phyloP scores from a whole-genome alignment of 2,113 vertebrate genomes.

The Eulacestoma nigropectus region DNA sequence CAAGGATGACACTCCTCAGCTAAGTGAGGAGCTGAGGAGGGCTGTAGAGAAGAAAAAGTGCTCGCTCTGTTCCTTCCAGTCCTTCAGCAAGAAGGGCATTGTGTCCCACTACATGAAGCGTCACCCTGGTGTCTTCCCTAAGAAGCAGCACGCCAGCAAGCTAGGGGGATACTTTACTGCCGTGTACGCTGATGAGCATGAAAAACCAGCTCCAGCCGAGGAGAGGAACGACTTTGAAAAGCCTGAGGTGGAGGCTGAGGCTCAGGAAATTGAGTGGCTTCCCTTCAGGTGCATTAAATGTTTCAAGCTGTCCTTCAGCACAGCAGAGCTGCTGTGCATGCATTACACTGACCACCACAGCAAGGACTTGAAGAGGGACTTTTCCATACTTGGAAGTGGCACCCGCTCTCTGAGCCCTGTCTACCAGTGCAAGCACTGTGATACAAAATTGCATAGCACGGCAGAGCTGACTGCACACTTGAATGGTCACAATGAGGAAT shows the following conservation, averaged over 20 bases:
- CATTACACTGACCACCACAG: conserved; percentile 95
- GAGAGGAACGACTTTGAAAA: conserved; percentile 75
- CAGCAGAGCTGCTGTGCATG: conserved; percentile 87
- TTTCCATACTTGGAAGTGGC: conserved; percentile 77
- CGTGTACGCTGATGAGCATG: conserved; percentile 88
- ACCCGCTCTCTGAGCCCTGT: conserved; percentile 76
- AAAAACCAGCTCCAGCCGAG: conserved; percentile 60
- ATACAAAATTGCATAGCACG: conserved; percentile 83
- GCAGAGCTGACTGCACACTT: conserved; percentile 88
- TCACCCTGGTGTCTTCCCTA: conserved; percentile 96
- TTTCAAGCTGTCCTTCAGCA: conserved; percentile 90
- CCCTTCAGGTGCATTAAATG: conserved; percentile 95
- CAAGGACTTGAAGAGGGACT: conserved; percentile 92
- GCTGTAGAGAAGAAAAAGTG: conserved; percentile 92
- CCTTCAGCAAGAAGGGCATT: conserved; percentile 96
- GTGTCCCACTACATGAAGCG: conserved; percentile 99
- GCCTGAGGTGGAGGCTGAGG: conserved; percentile 75
- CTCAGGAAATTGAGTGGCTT: conserved; percentile 83
- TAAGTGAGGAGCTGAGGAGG: conserved; percentile 90
- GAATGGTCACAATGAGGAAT: conserved; percentile 90
- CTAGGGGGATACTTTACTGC: conserved; percentile 93
- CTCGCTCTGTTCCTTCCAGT: conserved; percentile 92
- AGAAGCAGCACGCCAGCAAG: conserved; percentile 93
- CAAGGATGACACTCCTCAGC: conserved; percentile 80
- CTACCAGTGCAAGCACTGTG: conserved; percentile 95